Percentiles rank a stretch among this genome's conserved stretches.
Evolutionary conservation across 2,113 vertebrate genomes (phyloP).

Genomic region (Crotalus horridus): DNA sequence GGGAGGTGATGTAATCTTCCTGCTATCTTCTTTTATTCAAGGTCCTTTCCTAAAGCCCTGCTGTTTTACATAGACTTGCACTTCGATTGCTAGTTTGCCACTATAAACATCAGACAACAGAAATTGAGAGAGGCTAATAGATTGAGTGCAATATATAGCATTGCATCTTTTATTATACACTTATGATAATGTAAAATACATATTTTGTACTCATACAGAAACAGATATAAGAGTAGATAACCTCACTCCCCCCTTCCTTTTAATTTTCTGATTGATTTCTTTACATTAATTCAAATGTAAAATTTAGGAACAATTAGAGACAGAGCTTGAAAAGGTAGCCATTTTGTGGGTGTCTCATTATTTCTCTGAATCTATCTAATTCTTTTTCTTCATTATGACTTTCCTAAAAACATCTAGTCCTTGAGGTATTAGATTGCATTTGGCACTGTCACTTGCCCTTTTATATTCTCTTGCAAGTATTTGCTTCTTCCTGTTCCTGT

Average conservation of each 20-base stretch:
- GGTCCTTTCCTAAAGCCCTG: not conserved
- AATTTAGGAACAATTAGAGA: slow-evolving; percentile 41
- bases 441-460: not conserved
- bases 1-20: slow-evolving; percentile 16
- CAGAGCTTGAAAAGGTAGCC: slow-evolving; percentile 61
- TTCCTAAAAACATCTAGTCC: slow-evolving; percentile 40
- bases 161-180: slow-evolving; percentile 4
- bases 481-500: slow-evolving; percentile 31
- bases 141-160: slow-evolving; percentile 3
- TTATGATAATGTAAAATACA: not conserved
- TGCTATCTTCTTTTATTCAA: not conserved
- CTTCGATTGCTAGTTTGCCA: slow-evolving; percentile 2
- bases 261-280: slow-evolving; percentile 49
- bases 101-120: slow-evolving; percentile 6
- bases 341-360: slow-evolving; percentile 58
- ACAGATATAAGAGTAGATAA: not conserved
- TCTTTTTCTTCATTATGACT: slow-evolving; percentile 12
- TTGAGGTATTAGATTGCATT: not conserved
- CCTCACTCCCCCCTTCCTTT: not conserved
- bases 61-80: not conserved
- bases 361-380: not conserved
- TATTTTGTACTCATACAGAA: not conserved
- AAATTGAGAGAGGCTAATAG: not conserved
- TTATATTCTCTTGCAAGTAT: slow-evolving; percentile 38
- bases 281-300: slow-evolving; percentile 50